A percentile compares a stretch with the other conserved stretches of the same genome.
Evolutionary conservation across 1,140 invertebrate genomes (phyloP).

Genomic region (Drosophila sturtevanti): DNA sequence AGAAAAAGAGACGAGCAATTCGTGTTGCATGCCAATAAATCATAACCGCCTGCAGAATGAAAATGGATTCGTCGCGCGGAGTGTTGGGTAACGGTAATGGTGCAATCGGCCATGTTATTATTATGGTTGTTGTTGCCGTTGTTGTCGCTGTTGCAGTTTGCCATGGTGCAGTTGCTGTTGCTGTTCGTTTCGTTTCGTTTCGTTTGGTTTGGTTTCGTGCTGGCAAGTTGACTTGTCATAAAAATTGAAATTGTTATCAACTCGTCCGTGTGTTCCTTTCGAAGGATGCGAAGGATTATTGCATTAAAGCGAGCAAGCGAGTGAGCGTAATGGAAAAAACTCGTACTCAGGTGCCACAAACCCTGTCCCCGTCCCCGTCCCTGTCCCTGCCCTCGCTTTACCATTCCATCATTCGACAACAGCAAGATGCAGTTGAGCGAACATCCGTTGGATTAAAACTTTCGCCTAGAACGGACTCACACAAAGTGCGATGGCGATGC

Average conservation of each 20-base stretch:
- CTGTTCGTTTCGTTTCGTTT: slow-evolving; percentile 58
- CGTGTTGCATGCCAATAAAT: slow-evolving; percentile 80
- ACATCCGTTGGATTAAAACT: slow-evolving; percentile 47
- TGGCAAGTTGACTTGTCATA: slow-evolving; percentile 76
- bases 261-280: slow-evolving; percentile 67
- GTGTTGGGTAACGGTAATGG: slow-evolving; percentile 53
- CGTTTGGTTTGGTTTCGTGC: slow-evolving; percentile 28
- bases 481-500: slow-evolving; percentile 4
- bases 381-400: background rate
- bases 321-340: slow-evolving; percentile 47
- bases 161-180: slow-evolving; percentile 16
- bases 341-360: slow-evolving; percentile 42
- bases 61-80: slow-evolving; percentile 9
- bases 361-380: background rate
- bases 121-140: slow-evolving; percentile 41
- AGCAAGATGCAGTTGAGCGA: slow-evolving; percentile 32
- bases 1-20: slow-evolving; percentile 39
- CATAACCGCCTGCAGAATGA: slow-evolving; percentile 57
- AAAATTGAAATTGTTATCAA: slow-evolving; percentile 82
- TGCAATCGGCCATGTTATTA: slow-evolving; percentile 78
- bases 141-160: slow-evolving; percentile 6
- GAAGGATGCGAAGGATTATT: slow-evolving; percentile 72
- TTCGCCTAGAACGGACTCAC: background rate
- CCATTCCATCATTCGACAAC: slow-evolving; percentile 1
- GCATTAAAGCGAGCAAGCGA: slow-evolving; percentile 60